Evolutionary conservation across 2,888 invertebrate species (phyloP), one percentile per base, ranked within the genome.

Genomic region (Autographa pulchrina): DNA sequence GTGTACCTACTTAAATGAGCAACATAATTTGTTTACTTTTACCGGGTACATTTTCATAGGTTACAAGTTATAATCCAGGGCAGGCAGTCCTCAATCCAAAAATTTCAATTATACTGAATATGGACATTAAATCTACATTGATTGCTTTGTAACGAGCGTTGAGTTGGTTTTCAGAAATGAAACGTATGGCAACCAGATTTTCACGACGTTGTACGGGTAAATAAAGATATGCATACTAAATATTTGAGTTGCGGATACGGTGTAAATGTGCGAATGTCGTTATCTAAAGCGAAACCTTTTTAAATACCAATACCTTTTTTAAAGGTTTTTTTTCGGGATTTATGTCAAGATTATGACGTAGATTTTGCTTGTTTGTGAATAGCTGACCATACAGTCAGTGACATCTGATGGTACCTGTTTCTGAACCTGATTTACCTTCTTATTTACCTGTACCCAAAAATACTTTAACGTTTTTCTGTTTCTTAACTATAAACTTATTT

Each of bases 131-230:
- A 70, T 70, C 54, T 31, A 41, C n/a, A 80, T 68, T 75, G 76
- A 68, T 70, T 65, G 62, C 70, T 67, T 65, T 77, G 65, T 80
- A 77, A 77, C 62, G 66, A 70, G 66, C 59, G 58, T 41, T 31
- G 64, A 77, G 41, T 52, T 43, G 74, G 52, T 74, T 67, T 25
- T 4, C n/a, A 52, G 38, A 65, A 65, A 59, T 67, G 9, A 14
- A 31, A 65, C 48, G 32, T 41, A 18, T 8, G n/a, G 14, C 35
- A 2, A 14, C 41, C 2, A 35, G 25, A 32, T 62, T 65, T 58
- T 52, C 8, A 20, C 20, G 11, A 54, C 5, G 20, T 54, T 54
- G 54, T 20, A 20, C 18, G 5, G 54, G 54, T 25, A 20, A 20
- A 56, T 18, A 20, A 65, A 18, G 3, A 52, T 35, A 6, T 65